These are phyloP conservation scores for Chrosomus eos DNA, from an alignment of 2,797 vertebrate species.

Conservation along the genomic window DNA sequence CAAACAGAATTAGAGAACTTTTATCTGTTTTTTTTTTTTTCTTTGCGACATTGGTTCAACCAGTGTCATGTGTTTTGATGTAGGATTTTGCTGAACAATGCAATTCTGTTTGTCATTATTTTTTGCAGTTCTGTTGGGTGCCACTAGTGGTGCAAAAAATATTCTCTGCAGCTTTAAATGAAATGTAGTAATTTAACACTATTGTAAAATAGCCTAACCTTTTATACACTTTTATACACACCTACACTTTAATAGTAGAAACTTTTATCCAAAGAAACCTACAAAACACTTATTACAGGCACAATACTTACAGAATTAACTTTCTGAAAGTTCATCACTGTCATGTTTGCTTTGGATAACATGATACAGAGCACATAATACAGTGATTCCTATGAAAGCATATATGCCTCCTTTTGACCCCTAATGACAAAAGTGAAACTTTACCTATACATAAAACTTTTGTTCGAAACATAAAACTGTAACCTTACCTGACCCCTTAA, in stretches of 20 bases:
- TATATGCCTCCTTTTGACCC: not conserved
- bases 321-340: not conserved
- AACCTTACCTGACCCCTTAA: slow-evolving; percentile 10
- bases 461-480: not conserved
- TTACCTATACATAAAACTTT: not conserved
- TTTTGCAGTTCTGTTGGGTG: not conserved
- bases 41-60: not conserved
- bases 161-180: not conserved
- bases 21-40: not conserved
- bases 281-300: not conserved
- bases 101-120: not conserved
- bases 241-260: not conserved
- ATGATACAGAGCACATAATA: not conserved
- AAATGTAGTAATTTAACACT: not conserved
- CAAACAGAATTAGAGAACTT: too few relatives aligned
- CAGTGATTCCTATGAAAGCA: not conserved
- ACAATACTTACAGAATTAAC: not conserved
- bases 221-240: not conserved
- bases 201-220: not conserved
- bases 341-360: not conserved
- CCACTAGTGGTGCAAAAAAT: not conserved
- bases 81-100: not conserved
- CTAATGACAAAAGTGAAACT: not conserved
- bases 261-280: not conserved
- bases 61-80: not conserved